phyloP scores from a whole-genome alignment of 1,140 invertebrate genomes.

The Ostrea denselamellosa region DNA sequence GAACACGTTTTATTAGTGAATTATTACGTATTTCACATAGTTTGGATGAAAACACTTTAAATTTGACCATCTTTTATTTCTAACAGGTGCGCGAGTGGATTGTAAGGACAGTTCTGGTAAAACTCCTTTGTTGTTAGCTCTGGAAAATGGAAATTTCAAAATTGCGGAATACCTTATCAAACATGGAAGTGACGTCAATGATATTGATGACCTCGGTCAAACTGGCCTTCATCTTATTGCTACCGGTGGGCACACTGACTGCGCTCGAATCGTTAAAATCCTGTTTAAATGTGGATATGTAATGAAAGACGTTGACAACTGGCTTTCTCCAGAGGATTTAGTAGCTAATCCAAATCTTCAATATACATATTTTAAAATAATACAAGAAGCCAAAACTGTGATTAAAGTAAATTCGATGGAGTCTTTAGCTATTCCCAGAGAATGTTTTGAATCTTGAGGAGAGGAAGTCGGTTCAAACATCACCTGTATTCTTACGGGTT shows the following conservation, averaged over 20 bases:
- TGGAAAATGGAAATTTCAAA: conserved; percentile 40
- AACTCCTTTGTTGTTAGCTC: conserved; percentile 37
- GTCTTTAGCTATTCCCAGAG: background rate
- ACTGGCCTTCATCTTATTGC: conserved; percentile 35
- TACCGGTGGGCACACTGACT: background rate
- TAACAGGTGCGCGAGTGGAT: conserved; percentile 24
- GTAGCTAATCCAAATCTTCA: background rate
- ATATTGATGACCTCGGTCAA: conserved; percentile 40
- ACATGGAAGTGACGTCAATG: conserved; percentile 53
- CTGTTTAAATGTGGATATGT: background rate
- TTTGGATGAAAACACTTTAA: background rate
- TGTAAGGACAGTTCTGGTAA: conserved; percentile 41
- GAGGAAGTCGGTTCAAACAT: background rate
- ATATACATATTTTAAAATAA: background rate
- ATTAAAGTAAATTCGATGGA: background rate
- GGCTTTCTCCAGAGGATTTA: background rate
- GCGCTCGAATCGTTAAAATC: background rate
- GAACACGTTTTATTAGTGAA: too few relatives aligned
- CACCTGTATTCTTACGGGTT: background rate
- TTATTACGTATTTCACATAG: too few relatives aligned
- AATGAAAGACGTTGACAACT: background rate
- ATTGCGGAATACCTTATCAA: conserved; percentile 43
- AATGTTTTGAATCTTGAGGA: background rate
- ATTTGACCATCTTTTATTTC: background rate
- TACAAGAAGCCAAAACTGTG: background rate